A percentile compares a stretch with the other conserved stretches of the same genome.
Evolutionary conservation across 1,140 invertebrate genomes (phyloP).

Genomic region (Samia ricini): DNA sequence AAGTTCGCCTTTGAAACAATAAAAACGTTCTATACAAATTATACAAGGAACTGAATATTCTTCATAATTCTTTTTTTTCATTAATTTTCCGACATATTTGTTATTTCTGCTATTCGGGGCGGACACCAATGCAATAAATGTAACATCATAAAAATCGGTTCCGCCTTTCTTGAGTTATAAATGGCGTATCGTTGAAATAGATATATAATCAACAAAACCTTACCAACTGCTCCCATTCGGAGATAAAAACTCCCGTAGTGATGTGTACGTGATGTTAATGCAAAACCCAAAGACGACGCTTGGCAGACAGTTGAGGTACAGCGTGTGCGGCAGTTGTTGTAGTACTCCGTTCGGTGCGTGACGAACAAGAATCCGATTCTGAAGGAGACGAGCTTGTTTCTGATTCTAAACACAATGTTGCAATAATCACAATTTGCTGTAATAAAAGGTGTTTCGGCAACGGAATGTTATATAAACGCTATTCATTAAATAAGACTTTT

Average conservation of each 20-base stretch:
- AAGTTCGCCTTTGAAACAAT: too few relatives aligned
- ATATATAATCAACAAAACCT: conserved; percentile 40
- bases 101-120: too few relatives aligned
- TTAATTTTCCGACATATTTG: too few relatives aligned
- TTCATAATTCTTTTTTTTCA: too few relatives aligned
- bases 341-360: conserved; percentile 79
- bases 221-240: conserved; percentile 94
- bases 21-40: too few relatives aligned
- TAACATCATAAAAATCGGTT: too few relatives aligned
- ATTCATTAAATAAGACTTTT: too few relatives aligned
- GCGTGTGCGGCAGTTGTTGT: conserved; percentile 74
- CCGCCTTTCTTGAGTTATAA: too few relatives aligned
- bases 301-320: conserved; percentile 57
- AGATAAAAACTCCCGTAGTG: conserved; percentile 96
- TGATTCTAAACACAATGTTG: conserved; percentile 45
- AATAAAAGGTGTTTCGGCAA: too few relatives aligned
- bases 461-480: too few relatives aligned
- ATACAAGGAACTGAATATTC: too few relatives aligned
- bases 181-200: not conserved
- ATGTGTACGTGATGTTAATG: conserved; percentile 78
- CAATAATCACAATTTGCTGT: not conserved
- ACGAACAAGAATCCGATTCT: conserved; percentile 73
- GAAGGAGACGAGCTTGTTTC: conserved; percentile 65
- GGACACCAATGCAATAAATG: too few relatives aligned
- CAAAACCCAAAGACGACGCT: conserved; percentile 70